phyloP scores from a whole-genome alignment of 2,113 vertebrate genomes.

The Dasypus novemcinctus region DNA sequence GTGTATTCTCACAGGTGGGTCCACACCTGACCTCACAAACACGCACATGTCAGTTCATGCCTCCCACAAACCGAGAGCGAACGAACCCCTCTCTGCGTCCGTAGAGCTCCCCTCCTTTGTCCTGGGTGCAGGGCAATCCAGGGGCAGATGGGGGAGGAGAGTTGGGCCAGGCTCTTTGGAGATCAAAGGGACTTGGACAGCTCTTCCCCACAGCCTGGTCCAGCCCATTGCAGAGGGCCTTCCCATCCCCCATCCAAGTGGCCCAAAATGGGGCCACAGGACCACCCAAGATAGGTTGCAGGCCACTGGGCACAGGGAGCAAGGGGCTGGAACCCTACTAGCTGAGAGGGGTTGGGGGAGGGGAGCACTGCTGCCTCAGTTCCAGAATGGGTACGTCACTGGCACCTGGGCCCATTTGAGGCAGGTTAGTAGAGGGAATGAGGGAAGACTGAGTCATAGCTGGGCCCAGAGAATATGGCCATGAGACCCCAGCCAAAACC shows the following conservation, averaged over 20 bases:
- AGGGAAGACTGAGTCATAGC: no score
- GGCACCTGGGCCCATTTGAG: background rate
- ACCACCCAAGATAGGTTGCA: slow-evolving; percentile 42
- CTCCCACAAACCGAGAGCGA: no score
- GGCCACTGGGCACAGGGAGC: accelerated
- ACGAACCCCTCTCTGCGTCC: background rate
- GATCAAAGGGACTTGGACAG: slow-evolving; percentile 25
- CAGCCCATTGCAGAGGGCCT: background rate
- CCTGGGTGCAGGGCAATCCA: background rate
- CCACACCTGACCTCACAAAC: background rate
- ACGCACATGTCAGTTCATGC: accelerated
- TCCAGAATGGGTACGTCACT: background rate
- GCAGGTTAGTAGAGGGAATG: no score
- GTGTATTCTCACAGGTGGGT: background rate
- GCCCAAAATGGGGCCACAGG: background rate
- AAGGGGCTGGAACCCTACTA: background rate
- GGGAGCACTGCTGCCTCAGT: background rate
- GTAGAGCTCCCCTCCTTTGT: background rate
- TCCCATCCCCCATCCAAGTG: background rate
- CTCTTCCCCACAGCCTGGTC: background rate
- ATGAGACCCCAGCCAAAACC: no score
- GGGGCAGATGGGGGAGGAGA: background rate
- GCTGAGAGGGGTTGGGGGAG: background rate
- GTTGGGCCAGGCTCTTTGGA: background rate
- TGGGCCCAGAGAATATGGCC: no score